A percentile compares a stretch with the other conserved stretches of the same genome.
phyloP scores from a whole-genome alignment of 2,888 invertebrate species.

The Dinocampus coccinellae region DNA sequence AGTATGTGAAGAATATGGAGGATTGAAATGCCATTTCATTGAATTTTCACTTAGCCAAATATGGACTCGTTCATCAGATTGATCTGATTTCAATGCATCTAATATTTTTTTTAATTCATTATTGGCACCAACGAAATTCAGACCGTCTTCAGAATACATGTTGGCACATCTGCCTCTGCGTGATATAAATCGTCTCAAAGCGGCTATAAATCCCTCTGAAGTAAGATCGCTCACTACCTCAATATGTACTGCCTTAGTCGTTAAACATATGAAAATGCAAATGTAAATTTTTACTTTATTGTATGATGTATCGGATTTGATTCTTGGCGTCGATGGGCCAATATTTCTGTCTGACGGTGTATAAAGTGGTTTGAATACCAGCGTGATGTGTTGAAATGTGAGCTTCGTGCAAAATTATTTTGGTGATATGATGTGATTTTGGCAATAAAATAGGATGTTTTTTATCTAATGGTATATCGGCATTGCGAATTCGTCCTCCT shows the following conservation, averaged over 20 bases:
- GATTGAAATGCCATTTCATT: constrained; percentile 49
- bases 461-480: too few species aligned
- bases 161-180: constrained; percentile 21
- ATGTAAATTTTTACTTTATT: constrained; percentile 35
- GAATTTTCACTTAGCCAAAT: background rate
- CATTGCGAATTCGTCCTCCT: background rate
- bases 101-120: constrained; percentile 44
- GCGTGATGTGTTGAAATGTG: too few species aligned
- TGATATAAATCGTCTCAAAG: constrained; percentile 39
- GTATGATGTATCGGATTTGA: background rate
- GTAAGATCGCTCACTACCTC: constrained; percentile 41
- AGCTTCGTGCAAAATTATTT: too few species aligned
- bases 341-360: too few species aligned
- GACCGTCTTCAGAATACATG: constrained; percentile 43
- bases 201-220: constrained; percentile 42
- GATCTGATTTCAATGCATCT: background rate
- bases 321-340: too few species aligned
- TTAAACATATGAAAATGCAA: constrained; percentile 38
- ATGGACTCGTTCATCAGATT: constrained; percentile 11
- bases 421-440: too few species aligned
- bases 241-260: constrained; percentile 39
- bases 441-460: too few species aligned
- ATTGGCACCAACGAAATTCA: constrained; percentile 54
- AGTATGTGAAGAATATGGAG: constrained; percentile 47
- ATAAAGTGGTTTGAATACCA: too few species aligned